Conservation (phyloP, 2,113 vertebrate genomes). For the Pseudorectes ferrugineus region DNA sequence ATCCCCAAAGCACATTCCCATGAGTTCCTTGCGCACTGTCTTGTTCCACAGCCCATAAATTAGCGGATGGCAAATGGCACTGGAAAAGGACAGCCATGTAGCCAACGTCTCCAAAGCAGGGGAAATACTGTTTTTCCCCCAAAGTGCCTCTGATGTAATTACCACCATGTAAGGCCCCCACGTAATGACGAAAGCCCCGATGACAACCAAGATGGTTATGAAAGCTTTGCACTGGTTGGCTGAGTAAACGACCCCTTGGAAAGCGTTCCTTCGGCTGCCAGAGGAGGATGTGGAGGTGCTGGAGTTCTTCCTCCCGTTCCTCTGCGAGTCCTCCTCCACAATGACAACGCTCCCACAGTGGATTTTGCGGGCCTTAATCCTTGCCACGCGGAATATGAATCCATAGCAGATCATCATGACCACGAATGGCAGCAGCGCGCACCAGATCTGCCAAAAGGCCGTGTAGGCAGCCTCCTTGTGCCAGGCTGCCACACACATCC, state of each 20-base stretch:
- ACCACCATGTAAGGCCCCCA: conserved; percentile 95
- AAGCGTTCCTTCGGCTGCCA: conserved; percentile 81
- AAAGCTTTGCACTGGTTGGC: conserved; percentile 98
- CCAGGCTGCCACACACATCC: conserved; percentile 96
- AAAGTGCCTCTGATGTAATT: conserved; percentile 89
- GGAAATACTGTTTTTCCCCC: conserved; percentile 87
- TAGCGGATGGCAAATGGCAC: conserved; percentile 90
- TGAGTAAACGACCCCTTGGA: conserved; percentile 86
- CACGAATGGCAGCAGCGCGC: conserved; percentile 82
- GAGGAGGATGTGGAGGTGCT: conserved; percentile 91
- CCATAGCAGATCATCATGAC: conserved; percentile 93
- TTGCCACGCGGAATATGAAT: conserved; percentile 94
- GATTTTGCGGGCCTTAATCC: conserved; percentile 94
- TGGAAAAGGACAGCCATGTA: conserved; percentile 93
- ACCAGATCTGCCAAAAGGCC: conserved; percentile 94
- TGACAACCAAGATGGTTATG: conserved; percentile 92
- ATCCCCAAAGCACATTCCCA: conserved; percentile 95
- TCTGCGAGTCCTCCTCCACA: conserved; percentile 78
- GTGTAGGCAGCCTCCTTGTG: conserved; percentile 87
- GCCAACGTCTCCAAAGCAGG: conserved; percentile 89
- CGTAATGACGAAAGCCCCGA: conserved; percentile 89
- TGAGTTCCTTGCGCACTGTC: conserved; percentile 93
- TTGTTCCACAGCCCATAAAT: conserved; percentile 99
- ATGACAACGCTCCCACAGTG: conserved; percentile 88
- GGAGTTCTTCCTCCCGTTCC: conserved; percentile 89